These are phyloP conservation scores for Ectropis grisescens DNA, from an alignment of 1,140 invertebrate species.

Conservation along the genomic window DNA sequence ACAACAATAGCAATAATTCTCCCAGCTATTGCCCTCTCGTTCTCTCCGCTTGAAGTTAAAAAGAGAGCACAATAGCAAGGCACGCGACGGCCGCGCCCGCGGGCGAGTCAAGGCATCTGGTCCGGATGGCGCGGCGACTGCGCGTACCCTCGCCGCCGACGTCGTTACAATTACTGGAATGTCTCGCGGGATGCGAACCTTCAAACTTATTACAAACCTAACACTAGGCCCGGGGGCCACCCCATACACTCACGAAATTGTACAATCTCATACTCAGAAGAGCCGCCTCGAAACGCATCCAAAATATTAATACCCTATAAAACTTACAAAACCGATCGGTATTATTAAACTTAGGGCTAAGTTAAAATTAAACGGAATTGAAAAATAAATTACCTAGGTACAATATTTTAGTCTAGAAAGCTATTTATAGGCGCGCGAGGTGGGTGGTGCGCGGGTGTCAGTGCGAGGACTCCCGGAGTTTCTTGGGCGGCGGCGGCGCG, in stretches of 20 bases:
- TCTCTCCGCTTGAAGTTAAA: too few relatives aligned
- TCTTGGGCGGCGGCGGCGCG: slow-evolving; percentile 38
- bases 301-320: slow-evolving; percentile 66
- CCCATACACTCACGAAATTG: slow-evolving; percentile 38
- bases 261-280: slow-evolving; percentile 34
- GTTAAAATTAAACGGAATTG: slow-evolving; percentile 72
- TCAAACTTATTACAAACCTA: slow-evolving; percentile 39
- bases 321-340: slow-evolving; percentile 70
- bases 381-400: slow-evolving; percentile 74
- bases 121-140: slow-evolving; percentile 31
- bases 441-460: slow-evolving; percentile 54
- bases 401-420: slow-evolving; percentile 69
- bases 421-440: slow-evolving; percentile 59
- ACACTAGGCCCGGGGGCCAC: slow-evolving; percentile 32
- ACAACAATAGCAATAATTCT: too few relatives aligned
- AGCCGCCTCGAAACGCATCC: slow-evolving; percentile 43
- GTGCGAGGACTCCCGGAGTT: slow-evolving; percentile 59
- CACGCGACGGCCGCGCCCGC: slow-evolving; percentile 1
- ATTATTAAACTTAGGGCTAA: slow-evolving; percentile 66
- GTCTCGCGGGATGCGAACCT: slow-evolving; percentile 58
- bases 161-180: slow-evolving; percentile 63
- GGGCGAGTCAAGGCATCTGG: slow-evolving; percentile 48
- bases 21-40: too few relatives aligned
- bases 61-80: too few relatives aligned
- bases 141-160: slow-evolving; percentile 36